Percentiles rank a stretch among this genome's conserved stretches.
Evolutionary conservation across 2,888 invertebrate species (phyloP).

Genomic region (Dryococelus australis): DNA sequence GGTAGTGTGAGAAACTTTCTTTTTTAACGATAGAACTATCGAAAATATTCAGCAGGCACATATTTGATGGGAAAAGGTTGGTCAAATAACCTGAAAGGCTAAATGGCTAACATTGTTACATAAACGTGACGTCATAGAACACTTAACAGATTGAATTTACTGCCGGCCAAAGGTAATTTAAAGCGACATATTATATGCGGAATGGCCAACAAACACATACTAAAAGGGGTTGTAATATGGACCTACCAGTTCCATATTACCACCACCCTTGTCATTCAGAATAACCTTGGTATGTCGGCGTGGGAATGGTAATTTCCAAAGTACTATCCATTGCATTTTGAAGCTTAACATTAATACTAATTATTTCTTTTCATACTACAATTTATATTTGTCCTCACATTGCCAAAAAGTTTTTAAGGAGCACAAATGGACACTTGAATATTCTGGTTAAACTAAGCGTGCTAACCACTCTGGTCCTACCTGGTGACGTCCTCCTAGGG

Average conservation of each 20-base stretch:
- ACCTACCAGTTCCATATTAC: conserved; percentile 18
- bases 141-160: neutral
- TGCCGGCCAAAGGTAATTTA: neutral
- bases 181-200: neutral
- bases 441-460: neutral
- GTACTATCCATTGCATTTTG: neutral
- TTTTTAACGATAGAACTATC: neutral
- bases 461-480: neutral
- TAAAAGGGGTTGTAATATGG: conserved; percentile 22
- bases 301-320: neutral
- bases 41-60: neutral
- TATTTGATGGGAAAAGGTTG: neutral
- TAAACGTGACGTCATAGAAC: neutral
- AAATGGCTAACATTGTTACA: neutral
- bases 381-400: neutral
- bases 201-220: neutral
- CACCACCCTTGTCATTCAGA: neutral
- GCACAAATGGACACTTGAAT: neutral
- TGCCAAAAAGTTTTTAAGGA: conserved; percentile 7
- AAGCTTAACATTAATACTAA: conserved; percentile 3
- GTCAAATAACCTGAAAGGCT: neutral
- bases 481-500: neutral
- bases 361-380: neutral
- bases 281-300: neutral
- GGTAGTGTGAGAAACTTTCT: neutral